phyloP scores from a whole-genome alignment of 2,113 vertebrate genomes.

The Agelaius phoeniceus region DNA sequence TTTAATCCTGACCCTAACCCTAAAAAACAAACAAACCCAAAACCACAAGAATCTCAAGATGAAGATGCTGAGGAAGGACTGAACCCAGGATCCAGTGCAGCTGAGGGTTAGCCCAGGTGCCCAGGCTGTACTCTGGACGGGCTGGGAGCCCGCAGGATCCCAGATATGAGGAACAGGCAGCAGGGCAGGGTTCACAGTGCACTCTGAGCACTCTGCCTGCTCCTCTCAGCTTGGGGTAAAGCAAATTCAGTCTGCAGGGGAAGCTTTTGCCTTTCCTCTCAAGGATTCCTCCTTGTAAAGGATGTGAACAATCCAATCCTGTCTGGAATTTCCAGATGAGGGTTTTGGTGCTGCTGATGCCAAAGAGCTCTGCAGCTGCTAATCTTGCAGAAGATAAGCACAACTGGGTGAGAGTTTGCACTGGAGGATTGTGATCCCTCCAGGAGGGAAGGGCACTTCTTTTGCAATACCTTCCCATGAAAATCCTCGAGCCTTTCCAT shows the following conservation, averaged over 20 bases:
- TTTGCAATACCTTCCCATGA: fast-evolving
- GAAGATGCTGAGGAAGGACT: not conserved
- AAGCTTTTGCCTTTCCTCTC: not conserved
- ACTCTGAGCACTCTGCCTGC: fast-evolving
- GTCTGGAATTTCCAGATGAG: not conserved
- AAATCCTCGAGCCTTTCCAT: not conserved
- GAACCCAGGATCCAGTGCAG: not conserved
- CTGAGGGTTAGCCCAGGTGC: fast-evolving
- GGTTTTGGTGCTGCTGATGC: not conserved
- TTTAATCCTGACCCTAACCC: not conserved
- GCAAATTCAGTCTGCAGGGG: not conserved
- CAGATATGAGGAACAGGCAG: fast-evolving
- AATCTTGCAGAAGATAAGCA: not conserved
- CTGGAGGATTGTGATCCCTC: not conserved
- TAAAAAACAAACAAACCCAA: not conserved
- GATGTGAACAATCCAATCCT: fast-evolving
- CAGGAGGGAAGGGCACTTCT: fast-evolving
- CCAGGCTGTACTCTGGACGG: not conserved
- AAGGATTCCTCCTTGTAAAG: not conserved
- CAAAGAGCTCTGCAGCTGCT: not conserved
- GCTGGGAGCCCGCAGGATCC: fast-evolving
- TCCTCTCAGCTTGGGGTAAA: not conserved
- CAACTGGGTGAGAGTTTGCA: not conserved
- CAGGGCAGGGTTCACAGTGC: not conserved
- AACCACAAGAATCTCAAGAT: too few species aligned